These are phyloP conservation scores for Monopterus albus DNA, from an alignment of 2,113 vertebrate species.

Conservation along the genomic window DNA sequence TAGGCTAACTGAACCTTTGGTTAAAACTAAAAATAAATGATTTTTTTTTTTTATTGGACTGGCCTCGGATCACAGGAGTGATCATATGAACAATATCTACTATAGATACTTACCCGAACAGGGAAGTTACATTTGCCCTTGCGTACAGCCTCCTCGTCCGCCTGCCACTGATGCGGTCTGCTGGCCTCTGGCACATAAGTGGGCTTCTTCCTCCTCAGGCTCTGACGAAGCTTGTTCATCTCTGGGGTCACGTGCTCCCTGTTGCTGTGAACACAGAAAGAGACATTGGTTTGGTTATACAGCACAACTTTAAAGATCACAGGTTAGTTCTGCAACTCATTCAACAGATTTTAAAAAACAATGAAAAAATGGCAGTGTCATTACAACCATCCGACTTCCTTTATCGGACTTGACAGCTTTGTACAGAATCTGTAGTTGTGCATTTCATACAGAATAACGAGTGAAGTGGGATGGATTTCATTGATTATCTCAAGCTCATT, in stretches of 20 bases:
- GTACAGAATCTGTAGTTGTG: background rate
- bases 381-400: too few species aligned
- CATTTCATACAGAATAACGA: slow-evolving; percentile 21
- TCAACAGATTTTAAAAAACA: background rate
- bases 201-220: slow-evolving; percentile 91
- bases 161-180: slow-evolving; percentile 93
- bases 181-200: slow-evolving; percentile 92
- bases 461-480: slow-evolving; percentile 34
- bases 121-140: slow-evolving; percentile 92
- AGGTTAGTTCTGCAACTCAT: background rate
- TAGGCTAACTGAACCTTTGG: too few species aligned
- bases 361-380: background rate
- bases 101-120: slow-evolving; percentile 84
- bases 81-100: rapidly evolving
- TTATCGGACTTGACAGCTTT: slow-evolving; percentile 14
- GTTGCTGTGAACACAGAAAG: slow-evolving; percentile 64
- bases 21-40: too few species aligned
- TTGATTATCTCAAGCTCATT: slow-evolving; percentile 50
- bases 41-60: too few species aligned
- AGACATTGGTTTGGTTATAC: background rate
- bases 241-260: slow-evolving; percentile 86
- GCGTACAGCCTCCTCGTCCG: slow-evolving; percentile 91
- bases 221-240: slow-evolving; percentile 96
- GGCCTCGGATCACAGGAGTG: too few species aligned
- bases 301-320: background rate